Conservation (phyloP, 2,113 vertebrate genomes). For the Microcebus ravelobensis region DNA sequence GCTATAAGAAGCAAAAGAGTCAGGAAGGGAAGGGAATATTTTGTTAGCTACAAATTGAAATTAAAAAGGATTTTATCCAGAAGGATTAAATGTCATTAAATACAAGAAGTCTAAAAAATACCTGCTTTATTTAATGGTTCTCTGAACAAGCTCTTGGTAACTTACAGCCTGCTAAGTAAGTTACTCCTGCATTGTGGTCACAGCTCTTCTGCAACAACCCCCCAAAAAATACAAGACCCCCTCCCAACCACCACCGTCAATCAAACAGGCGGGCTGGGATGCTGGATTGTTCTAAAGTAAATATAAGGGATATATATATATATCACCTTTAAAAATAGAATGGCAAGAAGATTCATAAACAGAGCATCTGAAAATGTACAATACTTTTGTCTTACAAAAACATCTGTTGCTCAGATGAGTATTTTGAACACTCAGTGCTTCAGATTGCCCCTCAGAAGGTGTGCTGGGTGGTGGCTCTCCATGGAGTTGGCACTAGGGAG, state of each 20-base stretch:
- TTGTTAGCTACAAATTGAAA: slow-evolving; percentile 63
- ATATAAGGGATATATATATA: not conserved
- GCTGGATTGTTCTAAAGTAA: slow-evolving; percentile 60
- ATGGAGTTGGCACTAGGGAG: slow-evolving; percentile 82
- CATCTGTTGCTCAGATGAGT: slow-evolving; percentile 59
- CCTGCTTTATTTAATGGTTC: slow-evolving; percentile 69
- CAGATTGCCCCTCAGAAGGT: slow-evolving; percentile 86
- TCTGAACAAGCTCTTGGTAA: slow-evolving; percentile 67
- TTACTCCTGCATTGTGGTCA: slow-evolving; percentile 63
- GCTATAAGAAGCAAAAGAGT: slow-evolving; percentile 48
- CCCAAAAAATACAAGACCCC: not conserved
- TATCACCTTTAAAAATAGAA: slow-evolving; percentile 74
- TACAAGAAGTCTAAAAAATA: slow-evolving; percentile 74
- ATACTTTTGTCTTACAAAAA: slow-evolving; percentile 73
- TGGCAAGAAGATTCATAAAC: slow-evolving; percentile 64
- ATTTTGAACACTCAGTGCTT: slow-evolving; percentile 74
- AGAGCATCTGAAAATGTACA: slow-evolving; percentile 66
- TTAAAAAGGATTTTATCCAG: slow-evolving; percentile 46
- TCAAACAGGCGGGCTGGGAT: slow-evolving; percentile 21
- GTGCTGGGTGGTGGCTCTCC: slow-evolving; percentile 84
- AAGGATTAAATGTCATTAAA: slow-evolving; percentile 62
- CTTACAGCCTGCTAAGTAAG: slow-evolving; percentile 58
- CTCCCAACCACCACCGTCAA: not conserved
- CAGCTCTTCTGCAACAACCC: not conserved
- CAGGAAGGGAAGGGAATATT: slow-evolving; percentile 54